Base-by-base conservation (phyloP, 2,113 vertebrate genomes). In the Coturnix japonica region DNA sequence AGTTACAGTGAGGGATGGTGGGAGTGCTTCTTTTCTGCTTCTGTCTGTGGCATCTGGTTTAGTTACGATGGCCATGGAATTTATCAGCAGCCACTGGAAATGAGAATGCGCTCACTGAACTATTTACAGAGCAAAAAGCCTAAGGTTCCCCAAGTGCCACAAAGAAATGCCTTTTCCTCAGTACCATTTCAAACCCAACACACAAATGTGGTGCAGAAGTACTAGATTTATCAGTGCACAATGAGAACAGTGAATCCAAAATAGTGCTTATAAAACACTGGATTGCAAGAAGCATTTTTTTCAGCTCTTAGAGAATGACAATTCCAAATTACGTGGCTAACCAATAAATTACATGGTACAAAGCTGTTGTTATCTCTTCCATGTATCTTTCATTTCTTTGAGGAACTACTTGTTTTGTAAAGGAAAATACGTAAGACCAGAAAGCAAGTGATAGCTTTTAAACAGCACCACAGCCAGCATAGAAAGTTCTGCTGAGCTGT, bases 31-130 rank as follows among this genome's bases (percentile, higher is more conserved):
- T 87, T 66, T 51, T 92, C 67, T 84, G 59, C 75, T 82, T 39
- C 64, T 85, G 59, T 49, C 75, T 77, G 54, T 15, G 14, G 67
- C 70, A 59, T 72, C 69, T 83, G 69, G 69, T 95, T 75, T 63
- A 78, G 81, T 69, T 88, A 86, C 82, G 86, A 26, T 89, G 83
- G 86, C 85, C 79, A 82, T 87, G 81, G 93, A 94, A 95, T 85
- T 81, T 95, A 86, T 93, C 91, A 83, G 56, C 76, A 72, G 72
- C 39, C 70, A 26, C 63, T 1, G 59, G 80, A 91, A 88, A 90
- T 37, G 70, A 88, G 73, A 93, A 61, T 39, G 19, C 23, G 23
- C 47, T 69, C 53, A 5, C 83, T 81, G 63, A 89, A 70, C 76
- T 57, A 7, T 90, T 83, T 69, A 39, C 47, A 46, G 54, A 76